Percentiles rank a stretch among this genome's conserved stretches.
These are phyloP conservation scores for Urocolius indicus DNA, from an alignment of 2,113 vertebrate species.

Conservation along the genomic window DNA sequence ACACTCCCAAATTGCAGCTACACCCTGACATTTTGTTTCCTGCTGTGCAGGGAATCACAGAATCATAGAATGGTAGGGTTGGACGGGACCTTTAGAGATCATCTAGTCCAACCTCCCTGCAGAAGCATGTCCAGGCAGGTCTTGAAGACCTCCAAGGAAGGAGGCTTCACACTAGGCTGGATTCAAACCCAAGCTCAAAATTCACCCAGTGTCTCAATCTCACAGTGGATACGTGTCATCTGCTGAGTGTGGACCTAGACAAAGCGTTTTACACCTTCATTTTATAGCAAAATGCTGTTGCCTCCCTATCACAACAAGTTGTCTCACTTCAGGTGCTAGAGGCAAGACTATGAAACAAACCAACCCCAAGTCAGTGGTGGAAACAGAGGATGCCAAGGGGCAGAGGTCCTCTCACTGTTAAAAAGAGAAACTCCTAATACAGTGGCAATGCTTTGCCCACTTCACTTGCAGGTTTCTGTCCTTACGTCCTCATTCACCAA, in stretches of 20 bases:
- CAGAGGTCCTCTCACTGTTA: neutral
- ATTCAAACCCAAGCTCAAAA: neutral
- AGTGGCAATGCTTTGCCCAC: neutral
- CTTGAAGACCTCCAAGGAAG: no score
- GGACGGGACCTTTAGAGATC: no score
- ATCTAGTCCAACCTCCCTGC: no score
- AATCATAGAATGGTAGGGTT: no score
- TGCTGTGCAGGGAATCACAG: neutral
- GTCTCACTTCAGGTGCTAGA: neutral
- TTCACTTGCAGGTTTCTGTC: conserved; percentile 37
- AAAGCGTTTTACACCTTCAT: neutral
- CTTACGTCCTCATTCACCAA: neutral
- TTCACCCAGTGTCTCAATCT: neutral
- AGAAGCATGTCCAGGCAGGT: no score
- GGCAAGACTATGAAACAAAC: neutral
- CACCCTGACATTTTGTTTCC: neutral
- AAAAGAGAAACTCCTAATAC: neutral
- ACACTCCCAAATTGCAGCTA: neutral
- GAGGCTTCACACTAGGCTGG: neutral
- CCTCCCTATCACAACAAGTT: neutral
- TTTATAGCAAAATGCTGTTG: neutral
- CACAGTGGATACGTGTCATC: neutral
- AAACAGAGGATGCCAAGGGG: neutral
- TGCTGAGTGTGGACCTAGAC: neutral
- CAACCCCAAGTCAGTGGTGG: neutral